Evolutionary conservation across 2,113 vertebrate genomes (phyloP).

Genomic region (Pavo muticus): DNA sequence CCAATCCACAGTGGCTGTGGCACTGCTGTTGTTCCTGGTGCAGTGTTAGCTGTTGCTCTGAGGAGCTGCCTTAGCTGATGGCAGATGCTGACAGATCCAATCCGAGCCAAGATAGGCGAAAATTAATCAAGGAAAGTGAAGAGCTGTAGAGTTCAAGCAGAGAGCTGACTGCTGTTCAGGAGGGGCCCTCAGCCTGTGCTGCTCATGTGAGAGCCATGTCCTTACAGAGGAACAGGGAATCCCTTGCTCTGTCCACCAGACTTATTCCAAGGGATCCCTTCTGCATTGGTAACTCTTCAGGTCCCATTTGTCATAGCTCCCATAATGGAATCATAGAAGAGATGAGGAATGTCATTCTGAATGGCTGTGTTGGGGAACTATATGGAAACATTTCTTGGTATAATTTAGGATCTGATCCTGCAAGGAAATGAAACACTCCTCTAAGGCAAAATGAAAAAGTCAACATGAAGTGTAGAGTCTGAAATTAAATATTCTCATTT

Average conservation of each 20-base stretch:
- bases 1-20: not conserved
- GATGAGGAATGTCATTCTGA: not conserved
- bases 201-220: not conserved
- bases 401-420: not conserved
- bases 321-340: rapidly evolving
- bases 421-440: not conserved
- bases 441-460: not conserved
- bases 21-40: not conserved
- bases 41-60: not conserved
- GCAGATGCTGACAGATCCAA: not conserved
- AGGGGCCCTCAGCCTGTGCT: not conserved
- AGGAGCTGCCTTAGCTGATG: not conserved
- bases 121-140: not conserved
- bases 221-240: not conserved
- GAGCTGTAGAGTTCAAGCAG: not conserved
- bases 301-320: not conserved
- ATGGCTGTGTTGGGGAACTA: not conserved
- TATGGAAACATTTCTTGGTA: not conserved
- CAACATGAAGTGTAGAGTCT: not conserved
- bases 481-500: slow-evolving; percentile 7
- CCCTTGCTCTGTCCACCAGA: not conserved
- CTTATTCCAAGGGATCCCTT: not conserved
- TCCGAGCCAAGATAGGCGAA: not conserved
- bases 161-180: not conserved
- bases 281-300: not conserved